Conservation (phyloP, 2,888 invertebrate genomes). For the Magallana nippona region DNA sequence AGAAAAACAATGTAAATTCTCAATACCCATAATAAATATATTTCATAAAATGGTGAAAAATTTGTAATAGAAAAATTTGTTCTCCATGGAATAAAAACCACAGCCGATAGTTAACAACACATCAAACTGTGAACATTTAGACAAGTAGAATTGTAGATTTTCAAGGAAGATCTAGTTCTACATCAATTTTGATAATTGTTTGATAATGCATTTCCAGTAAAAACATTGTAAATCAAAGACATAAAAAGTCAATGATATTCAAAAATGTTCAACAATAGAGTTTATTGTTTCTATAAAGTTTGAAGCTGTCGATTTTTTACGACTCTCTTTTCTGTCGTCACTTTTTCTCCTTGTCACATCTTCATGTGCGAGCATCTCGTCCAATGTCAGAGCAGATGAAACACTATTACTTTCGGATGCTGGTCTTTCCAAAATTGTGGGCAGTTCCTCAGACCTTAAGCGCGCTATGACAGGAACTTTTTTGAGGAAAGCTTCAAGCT, state of each 20-base stretch:
- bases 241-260: neutral
- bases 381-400: neutral
- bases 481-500: constrained; percentile 95
- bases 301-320: constrained; percentile 1
- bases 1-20: too few species aligned
- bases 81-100: too few species aligned
- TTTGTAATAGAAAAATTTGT: too few species aligned
- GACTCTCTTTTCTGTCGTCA: neutral
- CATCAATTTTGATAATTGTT: too few species aligned
- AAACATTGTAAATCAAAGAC: too few species aligned
- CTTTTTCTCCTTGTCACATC: neutral
- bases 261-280: constrained; percentile 10
- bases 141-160: too few species aligned
- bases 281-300: neutral
- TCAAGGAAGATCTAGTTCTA: too few species aligned
- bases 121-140: too few species aligned
- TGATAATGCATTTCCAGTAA: too few species aligned
- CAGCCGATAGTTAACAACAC: too few species aligned
- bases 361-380: neutral
- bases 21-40: too few species aligned
- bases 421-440: constrained; percentile 13
- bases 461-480: constrained; percentile 1
- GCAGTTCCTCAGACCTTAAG: constrained; percentile 7
- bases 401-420: neutral
- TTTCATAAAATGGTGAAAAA: too few species aligned